Evolutionary conservation across 1,140 invertebrate genomes (phyloP).

Genomic region (Anoplolepis gracilipes): DNA sequence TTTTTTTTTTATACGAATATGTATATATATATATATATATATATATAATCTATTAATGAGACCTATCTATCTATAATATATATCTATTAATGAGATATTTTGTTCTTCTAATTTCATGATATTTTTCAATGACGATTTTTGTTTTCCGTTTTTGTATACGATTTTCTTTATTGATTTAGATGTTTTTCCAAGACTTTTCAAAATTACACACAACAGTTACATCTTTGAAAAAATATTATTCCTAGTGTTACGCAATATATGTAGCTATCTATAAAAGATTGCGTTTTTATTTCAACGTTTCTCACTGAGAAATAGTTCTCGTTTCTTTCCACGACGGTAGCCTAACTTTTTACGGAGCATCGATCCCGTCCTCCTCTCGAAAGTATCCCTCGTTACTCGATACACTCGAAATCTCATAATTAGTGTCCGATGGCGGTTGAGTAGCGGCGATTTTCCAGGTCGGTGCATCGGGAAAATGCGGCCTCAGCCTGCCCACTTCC

Average conservation of each 20-base stretch:
- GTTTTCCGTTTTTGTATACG: too few species aligned
- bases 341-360: not conserved
- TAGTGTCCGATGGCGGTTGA: constrained; percentile 45
- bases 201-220: not conserved
- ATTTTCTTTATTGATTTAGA: too few species aligned
- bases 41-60: too few species aligned
- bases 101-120: not conserved
- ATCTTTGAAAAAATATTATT: not conserved
- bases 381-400: constrained; percentile 35
- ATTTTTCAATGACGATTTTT: too few species aligned
- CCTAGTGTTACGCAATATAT: not conserved
- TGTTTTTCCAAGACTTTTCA: not conserved
- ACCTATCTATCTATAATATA: too few species aligned
- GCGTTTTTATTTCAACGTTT: not conserved
- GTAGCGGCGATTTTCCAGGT: constrained; percentile 46
- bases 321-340: not conserved
- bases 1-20: too few species aligned
- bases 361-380: not conserved
- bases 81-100: too few species aligned
- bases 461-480: constrained; percentile 33
- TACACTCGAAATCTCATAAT: constrained; percentile 53
- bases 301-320: not conserved
- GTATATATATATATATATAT: too few species aligned
- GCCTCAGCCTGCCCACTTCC: not conserved
- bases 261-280: not conserved